phyloP scores from a whole-genome alignment of 2,797 vertebrate species.

The Hemitrygon akajei region DNA sequence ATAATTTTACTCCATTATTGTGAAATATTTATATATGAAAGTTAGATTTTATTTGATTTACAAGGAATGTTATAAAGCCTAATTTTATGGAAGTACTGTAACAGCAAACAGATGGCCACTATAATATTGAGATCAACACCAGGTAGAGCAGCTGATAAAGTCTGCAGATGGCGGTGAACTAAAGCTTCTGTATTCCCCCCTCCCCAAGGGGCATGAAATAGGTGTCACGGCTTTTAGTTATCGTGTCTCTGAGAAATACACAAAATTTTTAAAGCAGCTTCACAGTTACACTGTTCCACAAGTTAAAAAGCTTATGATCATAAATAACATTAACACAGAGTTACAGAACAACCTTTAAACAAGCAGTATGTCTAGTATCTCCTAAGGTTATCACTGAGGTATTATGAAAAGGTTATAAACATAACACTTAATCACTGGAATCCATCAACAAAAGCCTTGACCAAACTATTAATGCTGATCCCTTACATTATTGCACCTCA shows the following conservation, averaged over 20 bases:
- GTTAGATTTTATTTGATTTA: too few species aligned
- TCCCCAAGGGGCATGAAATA: background rate
- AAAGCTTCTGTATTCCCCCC: background rate
- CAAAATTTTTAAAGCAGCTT: background rate
- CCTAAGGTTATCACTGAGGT: background rate
- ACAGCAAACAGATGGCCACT: too few species aligned
- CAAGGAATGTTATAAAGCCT: too few species aligned
- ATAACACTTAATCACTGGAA: background rate
- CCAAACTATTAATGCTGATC: background rate
- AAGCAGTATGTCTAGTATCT: background rate
- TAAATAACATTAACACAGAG: background rate
- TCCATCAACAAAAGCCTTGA: background rate
- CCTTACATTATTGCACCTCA: too few species aligned
- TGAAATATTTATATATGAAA: too few species aligned
- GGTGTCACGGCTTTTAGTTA: background rate
- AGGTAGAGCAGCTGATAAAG: background rate
- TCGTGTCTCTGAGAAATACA: background rate
- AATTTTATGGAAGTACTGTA: too few species aligned
- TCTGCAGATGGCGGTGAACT: background rate
- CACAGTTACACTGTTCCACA: background rate
- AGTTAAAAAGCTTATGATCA: too few species aligned
- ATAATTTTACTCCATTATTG: too few species aligned
- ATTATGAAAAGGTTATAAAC: background rate
- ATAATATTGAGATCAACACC: too few species aligned
- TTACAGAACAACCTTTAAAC: background rate